phyloP scores from a whole-genome alignment of 1,140 invertebrate species.

The Babylonia areolata region DNA sequence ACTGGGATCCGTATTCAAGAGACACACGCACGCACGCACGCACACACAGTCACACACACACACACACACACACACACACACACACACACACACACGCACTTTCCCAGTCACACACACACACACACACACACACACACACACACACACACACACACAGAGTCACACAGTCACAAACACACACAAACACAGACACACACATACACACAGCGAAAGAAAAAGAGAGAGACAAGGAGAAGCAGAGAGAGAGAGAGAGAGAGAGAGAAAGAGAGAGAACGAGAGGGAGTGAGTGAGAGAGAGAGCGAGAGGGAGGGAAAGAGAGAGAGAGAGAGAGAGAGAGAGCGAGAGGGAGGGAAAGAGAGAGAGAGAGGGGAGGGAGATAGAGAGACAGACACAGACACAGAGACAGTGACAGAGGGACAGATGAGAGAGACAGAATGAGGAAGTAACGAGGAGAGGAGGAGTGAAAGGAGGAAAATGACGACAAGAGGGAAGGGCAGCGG shows the following conservation, averaged over 20 bases:
- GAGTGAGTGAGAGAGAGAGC: background rate
- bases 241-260: background rate
- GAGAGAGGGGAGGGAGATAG: background rate
- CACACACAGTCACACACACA: too few relatives aligned
- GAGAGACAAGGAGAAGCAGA: background rate
- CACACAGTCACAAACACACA: too few relatives aligned
- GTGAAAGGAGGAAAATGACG: background rate
- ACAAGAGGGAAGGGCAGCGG: too few relatives aligned
- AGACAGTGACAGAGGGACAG: background rate
- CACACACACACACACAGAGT: too few relatives aligned
- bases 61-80: too few relatives aligned
- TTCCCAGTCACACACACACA: too few relatives aligned
- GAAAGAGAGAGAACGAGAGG: background rate
- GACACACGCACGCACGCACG: too few relatives aligned
- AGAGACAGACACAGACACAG: background rate
- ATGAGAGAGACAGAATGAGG: background rate
- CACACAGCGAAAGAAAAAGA: background rate
- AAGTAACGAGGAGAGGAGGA: background rate
- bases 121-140: too few relatives aligned
- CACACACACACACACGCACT: too few relatives aligned
- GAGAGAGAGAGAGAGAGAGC: background rate
- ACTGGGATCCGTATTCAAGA: too few relatives aligned
- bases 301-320: background rate
- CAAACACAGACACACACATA: too few relatives aligned
- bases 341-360: background rate